Base-by-base conservation (phyloP, 2,113 vertebrate genomes). In the Seriola aureovittata region DNA sequence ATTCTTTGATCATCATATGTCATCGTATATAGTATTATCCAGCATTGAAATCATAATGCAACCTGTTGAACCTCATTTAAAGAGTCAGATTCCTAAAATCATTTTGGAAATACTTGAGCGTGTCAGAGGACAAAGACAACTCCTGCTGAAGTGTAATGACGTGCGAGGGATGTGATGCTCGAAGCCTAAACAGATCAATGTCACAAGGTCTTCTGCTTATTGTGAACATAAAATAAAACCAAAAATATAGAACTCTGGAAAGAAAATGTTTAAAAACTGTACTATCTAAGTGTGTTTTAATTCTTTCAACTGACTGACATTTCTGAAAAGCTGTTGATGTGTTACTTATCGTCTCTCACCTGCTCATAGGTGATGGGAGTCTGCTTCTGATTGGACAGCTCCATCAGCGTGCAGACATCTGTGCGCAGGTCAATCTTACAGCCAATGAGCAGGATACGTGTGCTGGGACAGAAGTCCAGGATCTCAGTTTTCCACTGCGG, bases 361-460 rank as follows among this genome's bases (percentile, higher is more conserved):
- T 99, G 98, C 92, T 99, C 98, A 0, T 97, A 97, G 66, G 97
- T 96, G 66, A 99, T 94, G 23, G 98, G 98, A 0, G 95, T 96
- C 93, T 98, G 97, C 88, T 98, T 98, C 95, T 98, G 97, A 94
- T 97, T 96, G 67, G 97, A 98, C 81, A 99, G 94, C 87, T 99
- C 98, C 97, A 98, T 96, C 59, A 99, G 93, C 0, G 98, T 98
- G 94, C 97, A 97, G 86, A 99, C 95, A 44, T 99, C 98, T 0
- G 97, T 98, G 82, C 98, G 95, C 2, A 99, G 95, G 84, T 99
- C 98, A 0, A 94, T 98, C 93, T 98, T 98, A 71, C 98, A 99
- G 74, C 98, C 98, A n/a, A 99, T 96, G 19, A 99, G 96, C 78
- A 99, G 94, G 90, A 98, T 96, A 3, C 97, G 96, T 3, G 97